Evolutionary conservation across 2,797 vertebrate genomes (phyloP), one percentile per base, ranked within the genome.

Genomic region (Crenuchus spilurus): DNA sequence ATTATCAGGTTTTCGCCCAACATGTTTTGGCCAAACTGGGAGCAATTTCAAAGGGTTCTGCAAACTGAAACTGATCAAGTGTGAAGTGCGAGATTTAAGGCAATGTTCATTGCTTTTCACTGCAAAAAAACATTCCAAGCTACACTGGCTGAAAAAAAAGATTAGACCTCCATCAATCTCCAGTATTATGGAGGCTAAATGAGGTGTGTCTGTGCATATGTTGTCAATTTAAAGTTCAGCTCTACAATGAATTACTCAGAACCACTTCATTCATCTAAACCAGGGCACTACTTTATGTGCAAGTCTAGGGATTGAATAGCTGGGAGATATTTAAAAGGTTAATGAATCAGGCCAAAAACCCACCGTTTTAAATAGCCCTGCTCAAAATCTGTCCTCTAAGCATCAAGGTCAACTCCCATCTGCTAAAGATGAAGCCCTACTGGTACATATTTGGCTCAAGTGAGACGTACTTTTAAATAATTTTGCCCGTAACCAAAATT

Each of bases 91-190:
- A n/a, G n/a, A n/a, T n/a, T n/a, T 6, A 26, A 72, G 58, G 72
- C 6, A 37, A 54, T 66, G 33, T 66, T 79, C 55, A 39, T 74
- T 48, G 51, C 22, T 72, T 57, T 64, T 74, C 46, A 39, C 68
- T 4, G 70, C 16, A 24, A 70, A 24, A 77, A 70, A 65, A 80
- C 73, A 76, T 72, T 28, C 65, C 70, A 52, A 37, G 37, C 51
- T 30, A 51, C 41, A 66, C 58, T 69, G 67, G 24, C 65, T 49
- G 63, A 28, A n/a, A 37, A 72, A 60, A n/a, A 18, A 10, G 51
- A 60, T 22, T 65, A 30, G 61, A 22, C 60, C 61, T 30, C 16
- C 13, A 65, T 39, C 44, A 68, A 33, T 58, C 52, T 68, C 55
- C 69, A 41, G 10, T 18, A 42, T 42, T 28, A 46, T 26, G 2